Evolutionary conservation across 2,888 invertebrate genomes (phyloP).

Genomic region (Acanthosepion lycidas): DNA sequence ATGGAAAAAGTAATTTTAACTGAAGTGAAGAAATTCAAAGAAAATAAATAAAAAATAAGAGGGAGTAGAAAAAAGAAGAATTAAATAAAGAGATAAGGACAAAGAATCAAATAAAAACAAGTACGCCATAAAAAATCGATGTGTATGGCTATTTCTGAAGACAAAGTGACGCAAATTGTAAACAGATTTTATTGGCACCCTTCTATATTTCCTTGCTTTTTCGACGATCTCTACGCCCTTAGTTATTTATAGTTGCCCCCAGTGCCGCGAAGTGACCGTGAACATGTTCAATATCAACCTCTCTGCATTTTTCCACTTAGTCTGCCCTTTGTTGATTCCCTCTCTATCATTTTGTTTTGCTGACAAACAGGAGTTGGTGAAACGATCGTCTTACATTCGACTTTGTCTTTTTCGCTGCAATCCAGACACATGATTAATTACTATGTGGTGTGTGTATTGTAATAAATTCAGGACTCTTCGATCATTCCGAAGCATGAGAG

Average conservation of each 20-base stretch:
- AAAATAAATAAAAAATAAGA: neutral
- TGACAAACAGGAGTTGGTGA: neutral
- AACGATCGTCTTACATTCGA: slow-evolving; percentile 6
- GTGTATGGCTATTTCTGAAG: slow-evolving; percentile 10
- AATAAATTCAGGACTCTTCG: neutral
- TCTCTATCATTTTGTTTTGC: neutral
- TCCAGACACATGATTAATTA: slow-evolving; percentile 33
- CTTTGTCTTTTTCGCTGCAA: neutral
- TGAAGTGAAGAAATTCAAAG: neutral
- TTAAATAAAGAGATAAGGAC: neutral
- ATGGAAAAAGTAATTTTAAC: no score
- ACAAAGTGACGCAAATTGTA: slow-evolving; percentile 33
- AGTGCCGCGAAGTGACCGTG: neutral
- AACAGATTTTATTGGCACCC: slow-evolving; percentile 33
- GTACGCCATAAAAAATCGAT: neutral
- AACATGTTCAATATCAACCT: slow-evolving; percentile 1
- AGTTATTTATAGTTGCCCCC: slow-evolving; percentile 33
- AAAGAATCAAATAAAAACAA: neutral
- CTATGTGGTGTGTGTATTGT: neutral
- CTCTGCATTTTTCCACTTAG: neutral
- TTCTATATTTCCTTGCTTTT: neutral
- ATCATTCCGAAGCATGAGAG: neutral
- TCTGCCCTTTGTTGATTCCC: no score
- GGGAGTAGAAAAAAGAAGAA: neutral
- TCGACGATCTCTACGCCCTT: neutral